Conservation (phyloP, 1,140 invertebrate genomes). For the Drosophila punjabiensis region DNA sequence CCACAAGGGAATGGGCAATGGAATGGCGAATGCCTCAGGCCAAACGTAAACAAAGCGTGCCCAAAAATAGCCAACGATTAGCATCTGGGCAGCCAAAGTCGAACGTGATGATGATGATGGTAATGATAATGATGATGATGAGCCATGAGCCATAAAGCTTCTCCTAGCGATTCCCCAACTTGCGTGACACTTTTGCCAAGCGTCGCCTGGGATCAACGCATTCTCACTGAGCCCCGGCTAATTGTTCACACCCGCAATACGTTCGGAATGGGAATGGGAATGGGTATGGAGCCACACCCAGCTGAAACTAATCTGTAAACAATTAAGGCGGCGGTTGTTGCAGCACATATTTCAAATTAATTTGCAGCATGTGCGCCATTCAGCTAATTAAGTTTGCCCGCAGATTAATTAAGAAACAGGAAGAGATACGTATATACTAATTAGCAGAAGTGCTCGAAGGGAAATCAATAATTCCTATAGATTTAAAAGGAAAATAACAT, state of each 20-base stretch:
- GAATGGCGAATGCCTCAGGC: conserved; percentile 40
- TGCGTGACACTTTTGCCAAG: conserved; percentile 78
- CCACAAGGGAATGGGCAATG: conserved; percentile 53
- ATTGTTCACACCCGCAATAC: conserved; percentile 72
- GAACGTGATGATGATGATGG: no score
- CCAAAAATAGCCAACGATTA: conserved; percentile 77
- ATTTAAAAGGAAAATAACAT: neutral
- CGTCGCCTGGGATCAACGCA: conserved; percentile 39
- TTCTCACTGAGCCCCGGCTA: conserved; percentile 48
- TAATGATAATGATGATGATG: conserved; percentile 67
- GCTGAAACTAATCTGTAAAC: conserved; percentile 76
- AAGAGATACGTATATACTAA: neutral
- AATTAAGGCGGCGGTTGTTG: conserved; percentile 62
- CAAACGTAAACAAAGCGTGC: conserved; percentile 70
- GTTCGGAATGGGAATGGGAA: conserved; percentile 4
- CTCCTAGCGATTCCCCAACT: conserved; percentile 19
- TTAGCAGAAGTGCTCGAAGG: neutral
- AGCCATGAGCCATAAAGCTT: conserved; percentile 12
- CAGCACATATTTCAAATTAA: conserved; percentile 66
- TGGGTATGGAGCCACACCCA: conserved; percentile 58
- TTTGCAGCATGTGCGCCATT: conserved; percentile 76
- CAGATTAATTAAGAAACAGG: conserved; percentile 28
- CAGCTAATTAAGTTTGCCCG: conserved; percentile 60
- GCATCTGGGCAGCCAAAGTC: conserved; percentile 46
- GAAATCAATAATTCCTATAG: neutral